Evolutionary conservation across 2,113 vertebrate genomes (phyloP), one percentile per base, ranked within the genome.

Genomic region (Halcyon senegalensis): DNA sequence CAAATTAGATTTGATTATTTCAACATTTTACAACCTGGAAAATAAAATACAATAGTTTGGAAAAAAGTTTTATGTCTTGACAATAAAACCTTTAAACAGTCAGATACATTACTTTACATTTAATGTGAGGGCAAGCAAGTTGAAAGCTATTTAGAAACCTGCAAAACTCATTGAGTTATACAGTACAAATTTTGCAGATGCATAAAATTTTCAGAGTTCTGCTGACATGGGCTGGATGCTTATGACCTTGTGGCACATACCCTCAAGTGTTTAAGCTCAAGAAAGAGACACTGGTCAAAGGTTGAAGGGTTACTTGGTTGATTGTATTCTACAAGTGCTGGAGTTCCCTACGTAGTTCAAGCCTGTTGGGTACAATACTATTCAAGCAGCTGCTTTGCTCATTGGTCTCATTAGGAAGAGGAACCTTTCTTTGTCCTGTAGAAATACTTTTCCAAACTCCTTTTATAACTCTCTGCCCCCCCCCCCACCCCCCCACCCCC

Each of bases 1-100:
- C 60, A 95, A 84, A 78, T 91, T 70, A 87, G 74, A 91, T 90
- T 96, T 96, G 59, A 59, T 95, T 96, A 96, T 88, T 91, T 85
- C 89, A 96, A 87, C 73, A 68, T 12, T 96, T 97, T 97, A 96
- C 33, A 93, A 64, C 72, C 59, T 93, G 74, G 80, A 89, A 96
- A 96, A 93, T 89, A 94, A 95, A 97, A 96, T 66, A 94, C 53
- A 96, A 69, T 90, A 67, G 87, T 93, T 95, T 96, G 88, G 72
- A 25, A 79, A 94, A 93, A 96, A 37, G 28, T 83, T 75, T 83
- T 85, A 83, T 95, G 59, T 37, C 70, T 75, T 93, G 93, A 87
- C 70, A 89, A 93, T 96, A 96, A 98, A 97, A 78, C 46, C n/a
- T 95, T 94, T 89, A 91, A 89, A 21, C 78, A 94, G 64, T 70